phyloP scores from a whole-genome alignment of 2,888 invertebrate species.

The Gastrophysa polygoni region DNA sequence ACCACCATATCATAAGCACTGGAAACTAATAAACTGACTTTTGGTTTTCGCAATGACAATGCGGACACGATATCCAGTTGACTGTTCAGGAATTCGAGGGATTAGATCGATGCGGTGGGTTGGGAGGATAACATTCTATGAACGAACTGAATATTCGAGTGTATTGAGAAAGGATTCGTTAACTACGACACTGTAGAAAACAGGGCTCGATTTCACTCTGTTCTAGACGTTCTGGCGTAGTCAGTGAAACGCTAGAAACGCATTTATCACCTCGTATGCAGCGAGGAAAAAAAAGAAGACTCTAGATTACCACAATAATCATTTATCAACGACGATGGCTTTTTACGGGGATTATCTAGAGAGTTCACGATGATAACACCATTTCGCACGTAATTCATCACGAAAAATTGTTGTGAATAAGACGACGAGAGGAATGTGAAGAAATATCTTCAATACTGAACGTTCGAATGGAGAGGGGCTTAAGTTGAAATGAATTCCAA shows the following conservation, averaged over 20 bases:
- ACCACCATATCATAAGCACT: no score
- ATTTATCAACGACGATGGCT: conserved; percentile 28
- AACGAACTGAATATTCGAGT: no score
- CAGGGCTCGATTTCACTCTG: conserved; percentile 45
- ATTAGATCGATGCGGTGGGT: no score
- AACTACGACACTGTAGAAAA: background rate
- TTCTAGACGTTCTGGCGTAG: conserved; percentile 43
- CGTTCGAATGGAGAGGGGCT: no score
- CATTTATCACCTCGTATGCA: conserved; percentile 40
- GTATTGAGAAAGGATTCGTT: no score
- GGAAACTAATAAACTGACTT: no score
- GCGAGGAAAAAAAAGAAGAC: conserved; percentile 28
- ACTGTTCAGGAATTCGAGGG: no score
- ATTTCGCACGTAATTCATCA: conserved; percentile 24
- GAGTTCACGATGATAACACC: conserved; percentile 18
- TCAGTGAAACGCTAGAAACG: conserved; percentile 35
- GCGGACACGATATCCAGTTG: no score
- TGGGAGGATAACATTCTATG: no score
- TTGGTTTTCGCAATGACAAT: no score
- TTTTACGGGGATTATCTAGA: conserved; percentile 5
- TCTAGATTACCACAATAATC: conserved; percentile 33
- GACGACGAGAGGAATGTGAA: background rate
- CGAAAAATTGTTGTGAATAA: conserved; percentile 1
- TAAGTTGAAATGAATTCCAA: no score
- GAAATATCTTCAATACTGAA: no score